Base-by-base conservation (phyloP, 2,888 invertebrate species). In the Gryllus longicercus region DNA sequence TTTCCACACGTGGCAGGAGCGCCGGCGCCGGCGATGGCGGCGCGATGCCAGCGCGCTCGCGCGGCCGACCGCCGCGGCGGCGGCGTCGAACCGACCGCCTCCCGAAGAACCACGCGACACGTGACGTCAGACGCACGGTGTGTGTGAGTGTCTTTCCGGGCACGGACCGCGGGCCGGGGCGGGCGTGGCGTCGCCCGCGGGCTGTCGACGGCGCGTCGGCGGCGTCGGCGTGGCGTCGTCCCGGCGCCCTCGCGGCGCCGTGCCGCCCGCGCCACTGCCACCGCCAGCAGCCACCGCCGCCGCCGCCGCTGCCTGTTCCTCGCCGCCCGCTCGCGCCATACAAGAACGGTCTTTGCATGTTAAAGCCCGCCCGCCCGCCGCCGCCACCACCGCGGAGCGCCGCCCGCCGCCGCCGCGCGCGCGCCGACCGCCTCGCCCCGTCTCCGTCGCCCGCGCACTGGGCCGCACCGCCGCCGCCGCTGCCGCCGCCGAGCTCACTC, bases 401-500 rank as follows among this genome's bases (percentile, higher is more conserved):
- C 63, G 25, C 63, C 49, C 63, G 38, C 78, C 25, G 78, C 74
- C 74, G 74, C 21, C 50, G n/a, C 78, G n/a, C 50, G 18, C 16
- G 16, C 50, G 51, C 78, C 78, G 75, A 14, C 50, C 75, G 50
- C 75, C 50, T 21, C 18, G 38, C 74, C 18, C 74, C 79, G 50
- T 21, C 74, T 75, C 74, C 75, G 49, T n/a, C 75, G 50, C 79
- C 75, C 75, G 75, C 75, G n/a, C 79, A 50, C 79, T 50, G 75
- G n/a, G 18, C 38, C 79, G 49, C 79, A n/a, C 50, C 79, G 75
- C 23, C 25, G 23, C 74, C 78, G n/a, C 78, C n/a, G n/a, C 78
- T n/a, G 14, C 51, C 21, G 14, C 74, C n/a, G 63, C 38, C 38
- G 38, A 38, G 38, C 79, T 50, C 12, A 50, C 79, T 50, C 79